Evolutionary conservation across 2,113 vertebrate species (phyloP).

Genomic region (Phalacrocorax pelagicus): DNA sequence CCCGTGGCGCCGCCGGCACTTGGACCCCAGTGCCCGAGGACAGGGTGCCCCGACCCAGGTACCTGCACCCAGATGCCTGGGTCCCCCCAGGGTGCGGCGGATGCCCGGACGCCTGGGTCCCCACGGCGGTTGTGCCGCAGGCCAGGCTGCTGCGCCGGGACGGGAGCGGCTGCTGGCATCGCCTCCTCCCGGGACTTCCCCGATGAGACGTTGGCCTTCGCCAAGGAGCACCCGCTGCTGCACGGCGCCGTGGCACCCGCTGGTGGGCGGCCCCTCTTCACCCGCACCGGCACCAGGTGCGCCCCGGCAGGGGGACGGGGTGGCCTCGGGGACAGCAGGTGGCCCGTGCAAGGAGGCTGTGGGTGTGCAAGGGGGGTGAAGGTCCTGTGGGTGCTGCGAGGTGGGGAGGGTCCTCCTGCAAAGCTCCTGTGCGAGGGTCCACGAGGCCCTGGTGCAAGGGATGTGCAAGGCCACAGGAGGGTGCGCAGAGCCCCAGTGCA

Average conservation of each 20-base stretch:
- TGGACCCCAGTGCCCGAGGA: conserved; percentile 91
- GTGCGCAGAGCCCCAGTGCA: neutral
- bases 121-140: conserved; percentile 37
- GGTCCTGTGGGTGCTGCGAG: neutral
- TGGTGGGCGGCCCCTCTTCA: conserved; percentile 86
- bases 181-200: conserved; percentile 88
- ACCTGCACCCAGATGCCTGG: rapidly evolving
- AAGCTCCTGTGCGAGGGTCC: too few species aligned
- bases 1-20: conserved; percentile 83
- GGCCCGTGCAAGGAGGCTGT: rapidly evolving
- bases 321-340: neutral
- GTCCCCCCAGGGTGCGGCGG: too few species aligned
- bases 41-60: conserved; percentile 91
- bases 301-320: rapidly evolving
- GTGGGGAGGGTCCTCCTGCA: neutral
- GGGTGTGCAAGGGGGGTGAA: rapidly evolving
- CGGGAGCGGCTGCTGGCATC: conserved; percentile 75
- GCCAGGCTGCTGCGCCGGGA: conserved; percentile 89
- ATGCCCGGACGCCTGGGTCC: neutral
- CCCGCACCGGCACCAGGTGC: conserved; percentile 82
- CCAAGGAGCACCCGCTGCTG: conserved; percentile 94
- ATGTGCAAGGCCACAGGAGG: neutral
- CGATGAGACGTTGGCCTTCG: conserved; percentile 88
- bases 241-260: conserved; percentile 85
- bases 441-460: neutral